Conservation (phyloP, 2,797 vertebrate genomes). For the Amazonetta brasiliensis region DNA sequence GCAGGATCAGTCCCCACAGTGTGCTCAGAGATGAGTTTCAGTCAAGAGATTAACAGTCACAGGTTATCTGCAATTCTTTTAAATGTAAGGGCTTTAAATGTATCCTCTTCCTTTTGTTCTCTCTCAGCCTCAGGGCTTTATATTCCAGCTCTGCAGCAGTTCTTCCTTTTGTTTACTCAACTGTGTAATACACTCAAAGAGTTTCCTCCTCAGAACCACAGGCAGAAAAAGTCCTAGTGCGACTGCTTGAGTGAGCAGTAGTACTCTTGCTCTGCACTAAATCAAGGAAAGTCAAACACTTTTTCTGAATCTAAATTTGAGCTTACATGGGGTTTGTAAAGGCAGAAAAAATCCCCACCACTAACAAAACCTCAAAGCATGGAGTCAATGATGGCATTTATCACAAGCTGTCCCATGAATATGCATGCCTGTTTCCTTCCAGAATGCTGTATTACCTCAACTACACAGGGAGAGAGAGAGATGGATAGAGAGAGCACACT, state of each 20-base stretch:
- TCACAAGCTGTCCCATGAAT: not conserved
- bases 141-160: not conserved
- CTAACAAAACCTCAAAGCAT: not conserved
- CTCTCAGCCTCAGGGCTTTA: constrained; percentile 37
- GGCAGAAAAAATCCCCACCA: not conserved
- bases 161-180: constrained; percentile 61
- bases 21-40: constrained; percentile 16
- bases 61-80: constrained; percentile 4
- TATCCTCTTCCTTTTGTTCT: constrained; percentile 48
- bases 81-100: not conserved
- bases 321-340: not conserved
- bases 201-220: constrained; percentile 18
- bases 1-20: not conserved
- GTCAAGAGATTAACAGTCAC: not conserved
- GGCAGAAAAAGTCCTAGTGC: not conserved
- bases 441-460: not conserved
- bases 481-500: not conserved
- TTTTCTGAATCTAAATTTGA: not conserved
- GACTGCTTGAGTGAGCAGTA: not conserved
- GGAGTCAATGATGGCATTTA: not conserved
- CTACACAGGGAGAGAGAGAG: not conserved
- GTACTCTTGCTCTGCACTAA: not conserved
- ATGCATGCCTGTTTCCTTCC: not conserved
- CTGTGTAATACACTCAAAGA: constrained; percentile 50
- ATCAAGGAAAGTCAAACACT: constrained; percentile 3